Conservation (phyloP, 1,140 invertebrate genomes). For the Drosophila sproati region DNA sequence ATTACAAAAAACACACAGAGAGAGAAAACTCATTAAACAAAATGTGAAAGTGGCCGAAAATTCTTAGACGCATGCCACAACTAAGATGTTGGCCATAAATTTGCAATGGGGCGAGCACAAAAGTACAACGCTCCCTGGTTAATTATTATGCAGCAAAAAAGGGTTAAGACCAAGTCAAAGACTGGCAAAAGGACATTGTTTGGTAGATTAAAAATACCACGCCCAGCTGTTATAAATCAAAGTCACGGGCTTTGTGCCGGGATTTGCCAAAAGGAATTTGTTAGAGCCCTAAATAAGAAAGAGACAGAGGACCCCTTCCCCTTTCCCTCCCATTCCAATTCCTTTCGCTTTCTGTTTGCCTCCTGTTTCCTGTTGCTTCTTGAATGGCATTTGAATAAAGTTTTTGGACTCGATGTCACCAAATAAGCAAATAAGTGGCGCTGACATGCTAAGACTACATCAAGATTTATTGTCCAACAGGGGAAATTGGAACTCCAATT, state of each 20-base stretch:
- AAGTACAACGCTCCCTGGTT: constrained; percentile 30
- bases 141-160: constrained; percentile 54
- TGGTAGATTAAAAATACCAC: constrained; percentile 76
- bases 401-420: constrained; percentile 47
- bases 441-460: constrained; percentile 72
- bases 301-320: background rate
- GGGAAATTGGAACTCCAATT: background rate
- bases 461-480: constrained; percentile 61
- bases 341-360: constrained; percentile 4
- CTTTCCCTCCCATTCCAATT: background rate
- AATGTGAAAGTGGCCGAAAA: constrained; percentile 41
- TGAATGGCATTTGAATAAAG: constrained; percentile 69
- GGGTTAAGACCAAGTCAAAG: constrained; percentile 18
- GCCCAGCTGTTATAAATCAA: constrained; percentile 78
- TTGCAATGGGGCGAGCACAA: constrained; percentile 33
- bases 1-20: constrained; percentile 35
- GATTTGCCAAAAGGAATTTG: constrained; percentile 77
- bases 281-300: constrained; percentile 29
- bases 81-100: constrained; percentile 71
- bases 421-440: constrained; percentile 65
- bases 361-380: constrained; percentile 68
- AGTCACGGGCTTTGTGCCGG: constrained; percentile 72
- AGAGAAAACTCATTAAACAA: constrained; percentile 50
- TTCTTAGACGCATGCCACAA: constrained; percentile 42
- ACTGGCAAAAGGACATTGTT: constrained; percentile 14